Percentiles rank a stretch among this genome's conserved stretches.
These are phyloP conservation scores for Megaptera novaeangliae DNA, from an alignment of 2,113 vertebrate species.

Conservation along the genomic window DNA sequence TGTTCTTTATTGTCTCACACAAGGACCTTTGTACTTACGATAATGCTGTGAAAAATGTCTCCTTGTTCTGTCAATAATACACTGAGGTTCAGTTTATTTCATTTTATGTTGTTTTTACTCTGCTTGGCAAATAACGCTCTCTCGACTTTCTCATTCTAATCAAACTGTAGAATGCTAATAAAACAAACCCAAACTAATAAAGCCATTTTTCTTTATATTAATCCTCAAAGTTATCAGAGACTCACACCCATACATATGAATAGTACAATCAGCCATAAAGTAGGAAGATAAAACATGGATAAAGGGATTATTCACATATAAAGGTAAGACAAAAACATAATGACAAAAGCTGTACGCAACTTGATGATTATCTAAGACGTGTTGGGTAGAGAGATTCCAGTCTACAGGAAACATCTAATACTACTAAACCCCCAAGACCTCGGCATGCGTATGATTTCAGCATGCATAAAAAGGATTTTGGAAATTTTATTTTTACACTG, in stretches of 20 bases:
- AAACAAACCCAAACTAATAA: constrained; percentile 83
- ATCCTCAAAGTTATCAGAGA: constrained; percentile 81
- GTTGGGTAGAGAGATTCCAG: constrained; percentile 74
- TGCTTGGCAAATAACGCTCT: constrained; percentile 78
- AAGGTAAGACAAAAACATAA: constrained; percentile 76
- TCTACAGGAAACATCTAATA: constrained; percentile 72
- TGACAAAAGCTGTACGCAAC: constrained; percentile 71
- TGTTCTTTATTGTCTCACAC: constrained; percentile 54
- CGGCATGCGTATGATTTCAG: constrained; percentile 68
- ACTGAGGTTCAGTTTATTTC: constrained; percentile 72
- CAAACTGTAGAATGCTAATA: constrained; percentile 81
- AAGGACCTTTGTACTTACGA: constrained; percentile 62
- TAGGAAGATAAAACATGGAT: constrained; percentile 77
- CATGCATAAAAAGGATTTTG: constrained; percentile 74
- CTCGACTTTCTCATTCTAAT: constrained; percentile 73
- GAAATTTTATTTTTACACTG: constrained; percentile 77
- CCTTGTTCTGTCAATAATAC: constrained; percentile 66
- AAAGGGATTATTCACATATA: constrained; percentile 74
- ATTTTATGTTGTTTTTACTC: constrained; percentile 79
- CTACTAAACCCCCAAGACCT: constrained; percentile 74
- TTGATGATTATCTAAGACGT: constrained; percentile 80
- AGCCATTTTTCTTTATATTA: constrained; percentile 77
- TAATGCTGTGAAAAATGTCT: constrained; percentile 57
- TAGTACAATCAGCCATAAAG: constrained; percentile 75
- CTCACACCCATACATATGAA: constrained; percentile 71